Percentiles rank a stretch among this genome's conserved stretches.
These are phyloP conservation scores for Caranx ignobilis DNA, from an alignment of 2,113 vertebrate species.

Conservation along the genomic window DNA sequence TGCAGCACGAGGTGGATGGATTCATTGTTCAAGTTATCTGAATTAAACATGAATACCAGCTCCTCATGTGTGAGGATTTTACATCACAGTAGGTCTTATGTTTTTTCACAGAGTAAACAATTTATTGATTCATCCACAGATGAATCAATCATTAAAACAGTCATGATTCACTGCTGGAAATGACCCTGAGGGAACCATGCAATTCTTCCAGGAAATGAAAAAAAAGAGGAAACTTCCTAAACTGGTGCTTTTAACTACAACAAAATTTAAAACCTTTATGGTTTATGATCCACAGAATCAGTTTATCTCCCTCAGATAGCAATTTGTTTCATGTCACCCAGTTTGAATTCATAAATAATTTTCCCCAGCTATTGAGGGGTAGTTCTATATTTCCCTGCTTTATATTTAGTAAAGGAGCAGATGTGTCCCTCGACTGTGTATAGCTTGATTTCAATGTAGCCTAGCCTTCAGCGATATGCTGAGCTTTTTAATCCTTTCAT, in stretches of 20 bases:
- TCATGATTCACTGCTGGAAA: not conserved
- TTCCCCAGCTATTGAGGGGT: conserved; percentile 24
- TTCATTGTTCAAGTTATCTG: not conserved
- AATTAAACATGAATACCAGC: not conserved
- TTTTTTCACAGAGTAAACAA: not conserved
- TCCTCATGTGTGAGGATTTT: not conserved
- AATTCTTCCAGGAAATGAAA: conserved; percentile 20
- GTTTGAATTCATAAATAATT: conserved; percentile 63
- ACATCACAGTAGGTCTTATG: not conserved
- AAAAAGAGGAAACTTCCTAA: conserved; percentile 1
- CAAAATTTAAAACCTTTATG: not conserved
- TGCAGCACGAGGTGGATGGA: not conserved
- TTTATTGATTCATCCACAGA: not conserved
- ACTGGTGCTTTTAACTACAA: not conserved
- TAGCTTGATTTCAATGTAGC: conserved; percentile 44
- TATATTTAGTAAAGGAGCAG: conserved; percentile 58
- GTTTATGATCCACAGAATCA: not conserved
- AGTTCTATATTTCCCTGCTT: conserved; percentile 44
- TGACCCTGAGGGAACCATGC: not conserved
- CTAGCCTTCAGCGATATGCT: conserved; percentile 62
- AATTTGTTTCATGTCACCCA: conserved; percentile 36
- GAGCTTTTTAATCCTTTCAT: conserved; percentile 73
- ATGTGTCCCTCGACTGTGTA: conserved; percentile 51
- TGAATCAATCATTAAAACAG: not conserved
- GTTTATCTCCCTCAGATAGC: conserved; percentile 16